Evolutionary conservation across 2,113 vertebrate species (phyloP).

Genomic region (Micronycteris hirsuta): DNA sequence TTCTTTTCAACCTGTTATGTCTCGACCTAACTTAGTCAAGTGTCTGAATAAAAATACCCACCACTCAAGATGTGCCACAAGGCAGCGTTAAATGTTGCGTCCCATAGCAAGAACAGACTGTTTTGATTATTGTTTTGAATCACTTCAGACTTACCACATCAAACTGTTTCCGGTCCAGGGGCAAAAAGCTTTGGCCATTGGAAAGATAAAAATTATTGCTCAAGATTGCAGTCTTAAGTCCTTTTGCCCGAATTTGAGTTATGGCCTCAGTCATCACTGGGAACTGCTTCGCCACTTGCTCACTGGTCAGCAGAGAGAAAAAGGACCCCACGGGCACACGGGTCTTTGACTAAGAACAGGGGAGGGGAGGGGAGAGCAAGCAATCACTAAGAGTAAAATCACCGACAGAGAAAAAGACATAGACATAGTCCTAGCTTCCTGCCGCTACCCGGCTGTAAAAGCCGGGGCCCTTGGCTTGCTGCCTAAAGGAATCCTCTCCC

Average conservation of each 20-base stretch:
- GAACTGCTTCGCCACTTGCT: slow-evolving; percentile 74
- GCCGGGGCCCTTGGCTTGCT: background rate
- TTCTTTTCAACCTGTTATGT: background rate
- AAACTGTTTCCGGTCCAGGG: slow-evolving; percentile 80
- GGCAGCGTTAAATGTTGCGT: rapidly evolving
- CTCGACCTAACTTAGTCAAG: background rate
- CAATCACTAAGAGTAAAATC: background rate
- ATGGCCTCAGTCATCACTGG: slow-evolving; percentile 84
- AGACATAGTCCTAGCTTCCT: background rate
- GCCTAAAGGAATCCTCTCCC: background rate
- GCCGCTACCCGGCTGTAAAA: background rate
- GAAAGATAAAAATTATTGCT: slow-evolving; percentile 79
- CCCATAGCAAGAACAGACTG: background rate
- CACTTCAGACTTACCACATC: slow-evolving; percentile 82
- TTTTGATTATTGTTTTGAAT: background rate
- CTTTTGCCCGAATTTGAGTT: slow-evolving; percentile 78
- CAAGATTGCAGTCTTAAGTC: slow-evolving; percentile 84
- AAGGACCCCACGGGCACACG: slow-evolving; percentile 79
- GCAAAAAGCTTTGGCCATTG: slow-evolving; percentile 74
- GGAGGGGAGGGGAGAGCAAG: background rate
- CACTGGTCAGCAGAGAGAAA: slow-evolving; percentile 77
- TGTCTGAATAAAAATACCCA: background rate
- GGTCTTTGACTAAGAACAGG: slow-evolving; percentile 74
- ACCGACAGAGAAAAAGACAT: background rate
- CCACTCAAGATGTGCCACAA: background rate